These are phyloP conservation scores for Trissoscelio sp. DNA, from an alignment of 2,888 invertebrate species.

Conservation along the genomic window DNA sequence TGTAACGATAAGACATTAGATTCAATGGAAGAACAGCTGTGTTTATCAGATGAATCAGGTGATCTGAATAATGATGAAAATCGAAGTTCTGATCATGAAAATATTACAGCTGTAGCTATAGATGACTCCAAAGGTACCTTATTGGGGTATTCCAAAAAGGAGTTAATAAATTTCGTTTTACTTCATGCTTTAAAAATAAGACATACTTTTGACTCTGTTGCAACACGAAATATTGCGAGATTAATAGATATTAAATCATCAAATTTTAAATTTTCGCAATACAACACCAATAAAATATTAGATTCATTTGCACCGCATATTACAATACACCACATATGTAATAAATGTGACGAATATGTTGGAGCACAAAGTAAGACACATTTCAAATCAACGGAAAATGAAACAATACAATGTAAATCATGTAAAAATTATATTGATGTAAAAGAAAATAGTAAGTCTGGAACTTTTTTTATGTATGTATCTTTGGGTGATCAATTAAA, in stretches of 20 bases:
- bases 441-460: conserved; percentile 8
- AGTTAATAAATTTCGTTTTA: neutral
- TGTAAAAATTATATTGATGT: conserved; percentile 18
- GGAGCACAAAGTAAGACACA: too few relatives aligned
- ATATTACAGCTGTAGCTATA: too few relatives aligned
- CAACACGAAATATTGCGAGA: neutral
- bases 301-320: neutral
- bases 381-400: neutral
- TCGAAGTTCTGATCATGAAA: too few relatives aligned
- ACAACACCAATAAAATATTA: neutral
- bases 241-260: neutral
- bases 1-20: too few relatives aligned
- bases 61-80: too few relatives aligned
- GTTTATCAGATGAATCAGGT: too few relatives aligned
- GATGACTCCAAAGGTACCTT: too few relatives aligned
- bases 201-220: neutral
- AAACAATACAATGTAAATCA: conserved; percentile 11
- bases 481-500: conserved; percentile 17
- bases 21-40: too few relatives aligned
- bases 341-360: neutral
- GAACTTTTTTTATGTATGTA: conserved; percentile 33
- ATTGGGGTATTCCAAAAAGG: too few relatives aligned
- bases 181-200: neutral
- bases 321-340: neutral
- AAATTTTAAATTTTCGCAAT: neutral